phyloP scores from a whole-genome alignment of 2,888 invertebrate genomes.

The Salticus scenicus region DNA sequence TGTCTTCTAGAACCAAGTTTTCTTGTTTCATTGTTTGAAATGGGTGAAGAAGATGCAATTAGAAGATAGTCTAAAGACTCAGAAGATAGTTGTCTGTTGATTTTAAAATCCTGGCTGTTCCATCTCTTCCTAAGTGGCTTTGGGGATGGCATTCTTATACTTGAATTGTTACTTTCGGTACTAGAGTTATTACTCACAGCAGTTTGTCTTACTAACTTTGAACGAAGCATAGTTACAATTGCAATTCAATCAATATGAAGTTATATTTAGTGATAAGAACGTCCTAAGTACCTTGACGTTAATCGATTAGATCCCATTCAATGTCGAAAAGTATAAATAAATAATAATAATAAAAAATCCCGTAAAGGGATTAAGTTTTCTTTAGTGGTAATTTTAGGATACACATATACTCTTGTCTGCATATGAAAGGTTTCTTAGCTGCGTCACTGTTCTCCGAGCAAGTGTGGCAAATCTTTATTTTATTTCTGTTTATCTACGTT shows the following conservation, averaged over 20 bases:
- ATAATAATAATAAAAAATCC: neutral
- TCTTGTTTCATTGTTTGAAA: neutral
- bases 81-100: conserved; percentile 42
- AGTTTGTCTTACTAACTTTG: conserved; percentile 53
- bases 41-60: neutral
- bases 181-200: conserved; percentile 44
- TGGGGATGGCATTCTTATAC: conserved; percentile 39
- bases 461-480: neutral
- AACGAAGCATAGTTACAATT: conserved; percentile 30
- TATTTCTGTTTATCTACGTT: neutral
- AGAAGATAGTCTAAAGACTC: conserved; percentile 53
- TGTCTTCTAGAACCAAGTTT: conserved; percentile 25
- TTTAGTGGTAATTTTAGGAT: conserved; percentile 39
- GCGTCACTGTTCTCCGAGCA: neutral
- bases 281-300: neutral
- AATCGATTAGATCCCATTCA: neutral
- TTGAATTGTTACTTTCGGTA: conserved; percentile 28
- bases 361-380: conserved; percentile 58
- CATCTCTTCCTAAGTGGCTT: conserved; percentile 20
- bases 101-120: conserved; percentile 19
- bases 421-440: conserved; percentile 27
- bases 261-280: neutral
- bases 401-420: conserved; percentile 45
- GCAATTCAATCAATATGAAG: neutral
- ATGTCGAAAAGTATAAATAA: neutral